Base-by-base conservation (phyloP, 2,113 vertebrate species). In the Genyomyrus donnyi region DNA sequence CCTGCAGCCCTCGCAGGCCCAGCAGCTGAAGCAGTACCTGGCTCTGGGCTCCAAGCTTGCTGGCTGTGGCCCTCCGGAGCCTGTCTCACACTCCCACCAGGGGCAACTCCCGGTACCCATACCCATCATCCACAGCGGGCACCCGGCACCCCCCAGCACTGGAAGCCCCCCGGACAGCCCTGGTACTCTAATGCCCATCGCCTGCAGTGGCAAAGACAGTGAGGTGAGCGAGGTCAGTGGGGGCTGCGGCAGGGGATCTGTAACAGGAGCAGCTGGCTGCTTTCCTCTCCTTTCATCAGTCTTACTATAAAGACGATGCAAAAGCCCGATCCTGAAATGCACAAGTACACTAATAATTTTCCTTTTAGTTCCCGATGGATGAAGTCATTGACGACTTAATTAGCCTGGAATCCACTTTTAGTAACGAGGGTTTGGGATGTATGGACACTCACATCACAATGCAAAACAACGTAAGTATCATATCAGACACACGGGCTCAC, bases 311-410 rank as follows among this genome's bases (percentile, higher is more conserved):
- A 66, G n/a, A 27, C 1, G 62, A 66, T 4, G 62, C n/a, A 31
- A 31, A 13, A 31, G 62, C n/a, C 56, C 1, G 0, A 66, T 89
- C 45, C 45, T 10, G 45, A 49, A 88, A 19, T 77, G 6, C 66
- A 24, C 52, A 46, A 91, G 50, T 92, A 92, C 80, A 91, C 90
- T 93, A 84, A 93, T 91, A 15, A 91, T 90, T 93, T 94, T 95
- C 94, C 91, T 94, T 95, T 95, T 93, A 96, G 95, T 96, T 96
- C 94, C 97, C 98, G 94, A 97, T 98, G 97, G 97, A 98, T 94
- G 97, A 98, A 90, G 96, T 98, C 94, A 97, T 98, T 94, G 97
- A 98, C 95, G 97, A 98, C 94, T 96, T 98, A 91, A 98, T 98
- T 92, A 95, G 95, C 95, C 96, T 97, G 94, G 97, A 98, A 95